phyloP scores from a whole-genome alignment of 2,113 vertebrate species.

The Takifugu bimaculatus region DNA sequence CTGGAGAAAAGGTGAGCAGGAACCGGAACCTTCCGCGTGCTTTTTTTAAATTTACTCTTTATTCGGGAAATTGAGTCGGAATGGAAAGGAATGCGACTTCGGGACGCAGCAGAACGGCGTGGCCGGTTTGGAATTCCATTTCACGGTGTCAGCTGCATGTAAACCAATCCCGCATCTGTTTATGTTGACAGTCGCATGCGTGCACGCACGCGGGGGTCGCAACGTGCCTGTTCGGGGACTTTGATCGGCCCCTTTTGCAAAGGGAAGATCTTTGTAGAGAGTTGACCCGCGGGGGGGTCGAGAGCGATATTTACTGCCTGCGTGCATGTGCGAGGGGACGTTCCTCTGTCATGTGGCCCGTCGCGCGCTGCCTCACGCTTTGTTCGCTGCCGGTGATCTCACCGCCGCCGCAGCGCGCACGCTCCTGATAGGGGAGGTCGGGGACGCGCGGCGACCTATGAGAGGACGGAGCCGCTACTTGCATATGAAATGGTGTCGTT shows the following conservation, averaged over 20 bases:
- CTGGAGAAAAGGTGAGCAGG: conserved; percentile 87
- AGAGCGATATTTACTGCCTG: conserved; percentile 28
- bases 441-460: conserved; percentile 45
- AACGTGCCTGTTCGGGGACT: conserved; percentile 31
- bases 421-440: conserved; percentile 31
- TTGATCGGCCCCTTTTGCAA: conserved; percentile 19
- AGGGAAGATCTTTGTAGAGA: conserved; percentile 24
- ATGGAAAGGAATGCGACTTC: not conserved
- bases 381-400: conserved; percentile 63
- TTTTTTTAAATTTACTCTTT: too few relatives aligned
- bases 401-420: conserved; percentile 36
- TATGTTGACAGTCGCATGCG: not conserved
- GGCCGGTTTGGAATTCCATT: not conserved
- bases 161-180: not conserved
- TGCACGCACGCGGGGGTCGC: not conserved
- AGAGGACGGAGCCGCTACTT: conserved; percentile 47
- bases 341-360: conserved; percentile 8
- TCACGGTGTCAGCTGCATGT: conserved; percentile 8
- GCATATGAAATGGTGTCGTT: conserved; percentile 61
- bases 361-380: conserved; percentile 37
- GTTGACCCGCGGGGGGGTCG: conserved; percentile 28
- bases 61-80: too few relatives aligned
- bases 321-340: not conserved
- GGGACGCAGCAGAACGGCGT: not conserved
- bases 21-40: not conserved